Evolutionary conservation across 2,888 invertebrate species (phyloP), one percentile per base, ranked within the genome.

Genomic region (Protonemura montana): DNA sequence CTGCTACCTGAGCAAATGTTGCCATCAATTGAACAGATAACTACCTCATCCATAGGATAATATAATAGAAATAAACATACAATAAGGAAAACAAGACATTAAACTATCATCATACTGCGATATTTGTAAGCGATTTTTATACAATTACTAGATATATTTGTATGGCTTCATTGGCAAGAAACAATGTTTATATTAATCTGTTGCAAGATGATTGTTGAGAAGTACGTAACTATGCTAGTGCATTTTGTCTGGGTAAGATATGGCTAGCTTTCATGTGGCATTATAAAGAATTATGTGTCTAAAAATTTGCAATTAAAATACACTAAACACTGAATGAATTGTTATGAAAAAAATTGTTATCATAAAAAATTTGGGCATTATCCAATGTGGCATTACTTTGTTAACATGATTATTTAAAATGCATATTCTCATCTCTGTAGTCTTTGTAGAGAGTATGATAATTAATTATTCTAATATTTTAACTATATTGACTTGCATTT

Each of bases 81-180:
- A 59, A 59, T 59, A 59, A 59, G 59, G 59, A 16, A 87, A 85
- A 35, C 76, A 82, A 85, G 77, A 59, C 59, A 59, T 59, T 35
- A 76, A 86, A 59, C 59, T 86, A 86, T 82, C 26, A 29, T 59
- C 82, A 86, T 76, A 80, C 35, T 86, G 42, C 82, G 82, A 86
- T 87, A 85, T 87, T 87, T 87, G 86, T 87, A 87, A 87, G 80
- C 81, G 83, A 86, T 87, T 87, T 87, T 87, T 86, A 87, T 87
- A 87, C 87, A 82, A 28, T 77, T 85, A 87, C 85, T 85, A 85
- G 59, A 59, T 59, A 59, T 59, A 59, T 59, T 59, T 59, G 59
- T 59, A 59, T 59, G 59, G 59, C 59, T 59, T 59, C 59, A 59
- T 59, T 41, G 59, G 59, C 59, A 59, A 59, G 59, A 59, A 59